A percentile compares a stretch with the other conserved stretches of the same genome.
Evolutionary conservation across 1,140 invertebrate genomes (phyloP).

Genomic region (Trichonephila inaurata): DNA sequence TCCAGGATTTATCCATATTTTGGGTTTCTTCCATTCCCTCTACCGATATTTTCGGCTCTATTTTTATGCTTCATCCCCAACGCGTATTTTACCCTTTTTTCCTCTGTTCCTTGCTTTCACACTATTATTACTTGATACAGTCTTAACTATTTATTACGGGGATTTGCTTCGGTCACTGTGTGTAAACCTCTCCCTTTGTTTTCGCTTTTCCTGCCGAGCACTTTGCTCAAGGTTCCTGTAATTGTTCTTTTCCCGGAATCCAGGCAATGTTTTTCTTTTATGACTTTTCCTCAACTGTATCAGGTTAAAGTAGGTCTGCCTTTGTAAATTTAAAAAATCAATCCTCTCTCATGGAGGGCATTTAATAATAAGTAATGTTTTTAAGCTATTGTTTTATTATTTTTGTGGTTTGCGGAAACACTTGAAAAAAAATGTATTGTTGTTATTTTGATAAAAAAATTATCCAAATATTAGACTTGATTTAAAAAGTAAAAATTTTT

Average conservation of each 20-base stretch:
- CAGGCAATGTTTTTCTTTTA: neutral
- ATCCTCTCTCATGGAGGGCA: no score
- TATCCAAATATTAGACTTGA: no score
- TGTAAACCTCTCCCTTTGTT: conserved; percentile 34
- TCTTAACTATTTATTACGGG: conserved; percentile 72
- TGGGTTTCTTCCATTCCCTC: conserved; percentile 46
- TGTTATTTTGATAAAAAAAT: no score
- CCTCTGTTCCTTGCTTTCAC: neutral
- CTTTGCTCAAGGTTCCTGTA: neutral
- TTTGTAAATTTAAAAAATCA: no score
- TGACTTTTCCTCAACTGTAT: neutral
- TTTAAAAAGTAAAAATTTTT: no score
- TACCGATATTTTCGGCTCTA: conserved; percentile 24
- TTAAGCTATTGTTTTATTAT: no score
- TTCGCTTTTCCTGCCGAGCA: conserved; percentile 22
- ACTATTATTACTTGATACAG: conserved; percentile 43
- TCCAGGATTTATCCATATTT: conserved; percentile 72
- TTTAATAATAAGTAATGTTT: no score
- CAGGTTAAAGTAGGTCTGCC: neutral
- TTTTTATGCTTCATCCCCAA: conserved; percentile 53
- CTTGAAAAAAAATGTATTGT: no score
- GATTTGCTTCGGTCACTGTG: conserved; percentile 67
- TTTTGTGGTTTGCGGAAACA: no score
- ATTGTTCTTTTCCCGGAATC: neutral
- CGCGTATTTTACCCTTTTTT: conserved; percentile 17